These are phyloP conservation scores for Clistopyga incitator DNA, from an alignment of 2,888 invertebrate genomes.

Conservation along the genomic window DNA sequence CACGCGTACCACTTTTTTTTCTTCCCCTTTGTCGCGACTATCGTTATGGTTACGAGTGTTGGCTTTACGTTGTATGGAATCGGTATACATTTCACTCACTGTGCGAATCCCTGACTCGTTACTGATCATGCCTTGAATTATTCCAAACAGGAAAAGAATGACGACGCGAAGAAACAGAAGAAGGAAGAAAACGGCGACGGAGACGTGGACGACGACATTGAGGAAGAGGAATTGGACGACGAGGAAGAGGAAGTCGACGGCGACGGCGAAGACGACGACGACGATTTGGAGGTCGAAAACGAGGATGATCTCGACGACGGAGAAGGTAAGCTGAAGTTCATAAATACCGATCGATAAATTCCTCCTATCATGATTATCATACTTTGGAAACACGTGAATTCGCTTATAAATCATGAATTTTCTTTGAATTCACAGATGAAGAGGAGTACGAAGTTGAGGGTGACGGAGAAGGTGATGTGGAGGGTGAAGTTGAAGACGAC, in stretches of 20 bases:
- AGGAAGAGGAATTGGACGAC: constrained; percentile 88
- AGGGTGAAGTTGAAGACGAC: constrained; percentile 76
- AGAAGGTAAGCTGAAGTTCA: constrained; percentile 73
- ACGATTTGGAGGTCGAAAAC: constrained; percentile 86
- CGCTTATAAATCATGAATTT: no score
- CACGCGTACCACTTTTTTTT: background rate
- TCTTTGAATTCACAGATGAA: constrained; percentile 77
- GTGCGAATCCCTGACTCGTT: background rate
- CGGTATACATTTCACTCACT: background rate
- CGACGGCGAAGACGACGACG: constrained; percentile 88
- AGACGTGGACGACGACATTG: constrained; percentile 85
- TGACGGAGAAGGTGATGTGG: constrained; percentile 64
- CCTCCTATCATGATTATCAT: background rate
- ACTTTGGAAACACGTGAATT: background rate
- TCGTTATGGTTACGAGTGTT: background rate
- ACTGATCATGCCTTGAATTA: background rate
- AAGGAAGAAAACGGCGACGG: constrained; percentile 92
- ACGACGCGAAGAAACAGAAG: constrained; percentile 92
- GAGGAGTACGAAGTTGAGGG: constrained; percentile 80
- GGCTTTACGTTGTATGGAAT: background rate
- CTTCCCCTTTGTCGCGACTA: background rate
- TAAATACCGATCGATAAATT: constrained; percentile 39
- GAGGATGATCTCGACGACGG: constrained; percentile 84
- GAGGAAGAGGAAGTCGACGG: constrained; percentile 88
- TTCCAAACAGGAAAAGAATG: constrained; percentile 88